These are phyloP conservation scores for Brienomyrus longianalis DNA, from an alignment of 2,113 vertebrate species.

Conservation along the genomic window DNA sequence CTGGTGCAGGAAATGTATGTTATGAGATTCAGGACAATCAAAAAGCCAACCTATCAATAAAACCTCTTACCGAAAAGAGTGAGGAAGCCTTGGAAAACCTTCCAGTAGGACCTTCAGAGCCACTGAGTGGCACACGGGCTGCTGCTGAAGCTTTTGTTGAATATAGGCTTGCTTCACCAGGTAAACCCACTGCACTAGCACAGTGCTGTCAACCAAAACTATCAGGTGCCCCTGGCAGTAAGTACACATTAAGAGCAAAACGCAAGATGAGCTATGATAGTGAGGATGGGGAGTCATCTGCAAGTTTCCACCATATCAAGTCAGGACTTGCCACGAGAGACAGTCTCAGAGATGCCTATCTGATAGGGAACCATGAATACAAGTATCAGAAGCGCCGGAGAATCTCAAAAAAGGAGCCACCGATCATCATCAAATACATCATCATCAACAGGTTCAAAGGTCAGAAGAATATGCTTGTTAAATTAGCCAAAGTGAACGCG, in stretches of 20 bases:
- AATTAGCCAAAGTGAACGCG: conserved; percentile 82
- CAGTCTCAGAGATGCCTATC: conserved; percentile 36
- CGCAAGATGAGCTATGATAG: conserved; percentile 79
- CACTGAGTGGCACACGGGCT: conserved; percentile 32
- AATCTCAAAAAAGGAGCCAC: conserved; percentile 81
- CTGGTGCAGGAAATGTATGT: conserved; percentile 36
- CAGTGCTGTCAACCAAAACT: conserved; percentile 63
- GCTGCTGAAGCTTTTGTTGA: conserved; percentile 26
- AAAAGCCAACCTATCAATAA: conserved; percentile 21
- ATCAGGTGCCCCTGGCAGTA: conserved; percentile 79
- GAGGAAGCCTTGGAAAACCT: conserved; percentile 21
- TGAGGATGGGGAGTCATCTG: conserved; percentile 74
- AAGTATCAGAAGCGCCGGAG: conserved; percentile 82
- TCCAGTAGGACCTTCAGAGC: conserved; percentile 23
- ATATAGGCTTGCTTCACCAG: conserved; percentile 38
- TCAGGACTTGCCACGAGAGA: conserved; percentile 58
- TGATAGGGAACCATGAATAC: conserved; percentile 46
- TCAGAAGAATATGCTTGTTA: conserved; percentile 97
- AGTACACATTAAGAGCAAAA: conserved; percentile 87
- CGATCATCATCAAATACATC: conserved; percentile 97
- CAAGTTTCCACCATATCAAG: conserved; percentile 65
- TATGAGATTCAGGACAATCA: conserved; percentile 32
- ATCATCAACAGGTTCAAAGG: conserved; percentile 98
- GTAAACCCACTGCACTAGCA: conserved; percentile 51
- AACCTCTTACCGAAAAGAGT: conserved; percentile 19